Evolutionary conservation across 2,113 vertebrate genomes (phyloP).

Genomic region (Calonectris borealis): DNA sequence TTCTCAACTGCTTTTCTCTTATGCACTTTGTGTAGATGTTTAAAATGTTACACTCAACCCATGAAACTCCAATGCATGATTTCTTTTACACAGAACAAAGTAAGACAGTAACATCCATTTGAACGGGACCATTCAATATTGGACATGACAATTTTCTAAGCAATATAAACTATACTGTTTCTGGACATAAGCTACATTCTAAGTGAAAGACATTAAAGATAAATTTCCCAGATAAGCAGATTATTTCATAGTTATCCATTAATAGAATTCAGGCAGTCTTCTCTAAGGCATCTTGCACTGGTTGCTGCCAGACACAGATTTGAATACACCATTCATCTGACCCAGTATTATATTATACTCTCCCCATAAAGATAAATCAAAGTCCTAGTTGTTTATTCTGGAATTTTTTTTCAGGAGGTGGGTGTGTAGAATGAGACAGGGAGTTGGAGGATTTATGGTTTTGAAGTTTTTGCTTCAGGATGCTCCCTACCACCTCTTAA

Average conservation of each 20-base stretch:
- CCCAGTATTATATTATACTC: background rate
- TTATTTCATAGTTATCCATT: background rate
- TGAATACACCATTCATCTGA: background rate
- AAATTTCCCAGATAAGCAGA: background rate
- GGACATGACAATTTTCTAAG: background rate
- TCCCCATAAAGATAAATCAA: background rate
- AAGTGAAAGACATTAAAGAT: background rate
- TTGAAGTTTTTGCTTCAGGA: background rate
- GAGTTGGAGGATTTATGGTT: background rate
- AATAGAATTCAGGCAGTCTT: background rate
- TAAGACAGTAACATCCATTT: background rate
- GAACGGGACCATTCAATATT: background rate
- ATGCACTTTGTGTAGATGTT: background rate
- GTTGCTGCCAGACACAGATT: background rate
- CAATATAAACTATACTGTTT: background rate
- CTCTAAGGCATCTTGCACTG: background rate
- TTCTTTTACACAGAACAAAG: background rate
- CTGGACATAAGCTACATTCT: background rate
- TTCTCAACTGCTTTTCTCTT: background rate
- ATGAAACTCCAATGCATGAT: background rate
- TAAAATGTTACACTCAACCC: background rate
- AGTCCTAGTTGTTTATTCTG: background rate
- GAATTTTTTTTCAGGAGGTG: background rate
- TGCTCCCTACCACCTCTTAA: background rate
- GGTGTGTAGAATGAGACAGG: background rate